phyloP scores from a whole-genome alignment of 1,140 invertebrate genomes.

The Drosophila oshimai region DNA sequence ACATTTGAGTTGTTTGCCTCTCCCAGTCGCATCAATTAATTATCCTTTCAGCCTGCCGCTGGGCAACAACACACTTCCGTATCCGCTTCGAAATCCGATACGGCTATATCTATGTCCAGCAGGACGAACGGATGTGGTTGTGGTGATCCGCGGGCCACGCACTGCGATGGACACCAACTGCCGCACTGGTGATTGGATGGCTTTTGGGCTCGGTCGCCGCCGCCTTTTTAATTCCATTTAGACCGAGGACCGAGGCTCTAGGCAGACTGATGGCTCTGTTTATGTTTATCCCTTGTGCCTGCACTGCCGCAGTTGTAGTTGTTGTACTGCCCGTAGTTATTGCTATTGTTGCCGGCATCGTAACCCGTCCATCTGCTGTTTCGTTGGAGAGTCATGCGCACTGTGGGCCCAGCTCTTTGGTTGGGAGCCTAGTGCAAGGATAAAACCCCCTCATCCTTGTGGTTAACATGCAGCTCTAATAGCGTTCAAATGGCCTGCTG shows the following conservation, averaged over 20 bases:
- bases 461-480: not conserved
- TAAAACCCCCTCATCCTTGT: not conserved
- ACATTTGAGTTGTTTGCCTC: not conserved
- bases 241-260: conserved; percentile 24
- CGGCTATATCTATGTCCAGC: no score
- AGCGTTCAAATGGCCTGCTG: not conserved
- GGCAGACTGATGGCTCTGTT: conserved; percentile 61
- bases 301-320: conserved; percentile 29
- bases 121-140: conserved; percentile 10
- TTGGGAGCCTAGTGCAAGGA: conserved; percentile 1
- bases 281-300: conserved; percentile 74
- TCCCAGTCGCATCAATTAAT: conserved; percentile 33
- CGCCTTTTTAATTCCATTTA: conserved; percentile 65
- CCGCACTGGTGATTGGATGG: conserved; percentile 62
- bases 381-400: conserved; percentile 64
- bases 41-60: conserved; percentile 23
- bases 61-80: conserved; percentile 23
- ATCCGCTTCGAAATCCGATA: conserved; percentile 16
- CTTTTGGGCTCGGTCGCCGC: conserved; percentile 29
- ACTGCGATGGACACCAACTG: conserved; percentile 47
- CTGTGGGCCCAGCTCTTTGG: not conserved
- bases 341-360: conserved; percentile 70
- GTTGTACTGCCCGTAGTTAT: no score
- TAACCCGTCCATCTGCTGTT: conserved; percentile 18
- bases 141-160: conserved; percentile 44